Percentiles rank a stretch among this genome's conserved stretches.
Evolutionary conservation across 2,113 vertebrate genomes (phyloP).

Genomic region (Corynorhinus townsendii): DNA sequence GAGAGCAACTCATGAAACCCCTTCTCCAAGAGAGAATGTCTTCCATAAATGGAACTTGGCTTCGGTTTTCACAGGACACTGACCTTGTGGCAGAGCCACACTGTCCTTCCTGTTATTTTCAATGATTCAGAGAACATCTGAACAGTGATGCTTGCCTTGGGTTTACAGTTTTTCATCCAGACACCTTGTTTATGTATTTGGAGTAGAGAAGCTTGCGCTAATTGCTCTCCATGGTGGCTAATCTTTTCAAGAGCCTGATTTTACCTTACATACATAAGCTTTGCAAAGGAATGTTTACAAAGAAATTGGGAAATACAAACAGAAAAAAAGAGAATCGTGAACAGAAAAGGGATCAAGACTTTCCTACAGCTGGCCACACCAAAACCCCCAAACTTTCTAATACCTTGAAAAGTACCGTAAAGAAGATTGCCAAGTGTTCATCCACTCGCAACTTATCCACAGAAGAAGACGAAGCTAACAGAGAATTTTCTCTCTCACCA

Average conservation of each 20-base stretch:
- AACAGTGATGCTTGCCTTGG: constrained; percentile 68
- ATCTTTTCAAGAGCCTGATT: constrained; percentile 89
- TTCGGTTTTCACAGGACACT: not conserved
- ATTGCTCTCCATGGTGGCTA: constrained; percentile 94
- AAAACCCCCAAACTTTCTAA: constrained; percentile 90
- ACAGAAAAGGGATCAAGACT: constrained; percentile 89
- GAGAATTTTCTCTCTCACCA: constrained; percentile 94
- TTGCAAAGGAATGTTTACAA: constrained; percentile 99
- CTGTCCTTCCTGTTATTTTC: not conserved
- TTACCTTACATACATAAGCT: constrained; percentile 93
- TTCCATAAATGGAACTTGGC: constrained; percentile 39
- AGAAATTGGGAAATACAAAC: constrained; percentile 94
- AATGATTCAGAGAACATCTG: not conserved
- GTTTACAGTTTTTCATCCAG: constrained; percentile 62
- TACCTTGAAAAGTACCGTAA: constrained; percentile 93
- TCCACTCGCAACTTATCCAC: constrained; percentile 90
- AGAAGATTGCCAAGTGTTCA: constrained; percentile 93
- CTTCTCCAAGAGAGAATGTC: constrained; percentile 61
- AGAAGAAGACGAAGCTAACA: constrained; percentile 87
- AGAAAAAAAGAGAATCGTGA: constrained; percentile 92
- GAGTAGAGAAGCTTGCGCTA: constrained; percentile 73
- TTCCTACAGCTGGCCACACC: constrained; percentile 82
- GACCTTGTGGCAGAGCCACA: not conserved
- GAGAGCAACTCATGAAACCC: constrained; percentile 62
- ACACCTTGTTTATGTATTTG: constrained; percentile 58